These are phyloP conservation scores for Calameuta idolon DNA, from an alignment of 2,888 invertebrate genomes.

Conservation along the genomic window DNA sequence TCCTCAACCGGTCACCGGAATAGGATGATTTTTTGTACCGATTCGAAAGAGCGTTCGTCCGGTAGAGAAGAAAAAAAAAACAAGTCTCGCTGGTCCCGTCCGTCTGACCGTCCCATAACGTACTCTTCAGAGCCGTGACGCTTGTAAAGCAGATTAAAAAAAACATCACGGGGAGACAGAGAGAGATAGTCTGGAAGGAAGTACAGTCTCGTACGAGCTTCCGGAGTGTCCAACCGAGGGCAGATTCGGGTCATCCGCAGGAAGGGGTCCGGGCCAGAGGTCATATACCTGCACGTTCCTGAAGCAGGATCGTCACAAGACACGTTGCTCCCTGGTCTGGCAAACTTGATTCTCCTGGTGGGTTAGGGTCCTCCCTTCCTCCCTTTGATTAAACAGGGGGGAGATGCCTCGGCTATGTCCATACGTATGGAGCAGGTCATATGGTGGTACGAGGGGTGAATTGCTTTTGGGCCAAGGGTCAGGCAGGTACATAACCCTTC, in stretches of 20 bases:
- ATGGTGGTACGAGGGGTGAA: slow-evolving; percentile 45
- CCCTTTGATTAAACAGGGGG: not conserved
- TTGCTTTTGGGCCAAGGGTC: slow-evolving; percentile 51
- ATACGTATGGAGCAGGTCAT: slow-evolving; percentile 18
- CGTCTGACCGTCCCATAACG: not conserved
- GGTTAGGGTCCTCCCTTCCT: slow-evolving; percentile 10
- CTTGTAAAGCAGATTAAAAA: not conserved
- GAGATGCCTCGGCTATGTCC: not conserved
- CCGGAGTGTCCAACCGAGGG: slow-evolving; percentile 25
- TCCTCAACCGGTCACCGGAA: slow-evolving; percentile 24
- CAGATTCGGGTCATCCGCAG: slow-evolving; percentile 33
- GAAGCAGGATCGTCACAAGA: slow-evolving; percentile 22
- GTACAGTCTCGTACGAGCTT: slow-evolving; percentile 1
- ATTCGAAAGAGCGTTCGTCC: slow-evolving; percentile 18
- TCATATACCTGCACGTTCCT: slow-evolving; percentile 57
- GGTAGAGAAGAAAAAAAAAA: slow-evolving; percentile 16
- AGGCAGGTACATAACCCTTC: slow-evolving; percentile 63
- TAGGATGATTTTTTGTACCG: slow-evolving; percentile 19
- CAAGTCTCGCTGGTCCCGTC: not conserved
- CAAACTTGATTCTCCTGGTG: slow-evolving; percentile 44
- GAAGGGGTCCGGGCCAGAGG: slow-evolving; percentile 43
- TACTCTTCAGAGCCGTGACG: not conserved
- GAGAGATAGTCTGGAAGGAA: slow-evolving; percentile 25
- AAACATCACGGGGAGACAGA: slow-evolving; percentile 6
- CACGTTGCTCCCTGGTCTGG: slow-evolving; percentile 23